Percentiles rank a stretch among this genome's conserved stretches.
These are phyloP conservation scores for Mustelus asterias DNA, from an alignment of 2,113 vertebrate genomes.

Conservation along the genomic window DNA sequence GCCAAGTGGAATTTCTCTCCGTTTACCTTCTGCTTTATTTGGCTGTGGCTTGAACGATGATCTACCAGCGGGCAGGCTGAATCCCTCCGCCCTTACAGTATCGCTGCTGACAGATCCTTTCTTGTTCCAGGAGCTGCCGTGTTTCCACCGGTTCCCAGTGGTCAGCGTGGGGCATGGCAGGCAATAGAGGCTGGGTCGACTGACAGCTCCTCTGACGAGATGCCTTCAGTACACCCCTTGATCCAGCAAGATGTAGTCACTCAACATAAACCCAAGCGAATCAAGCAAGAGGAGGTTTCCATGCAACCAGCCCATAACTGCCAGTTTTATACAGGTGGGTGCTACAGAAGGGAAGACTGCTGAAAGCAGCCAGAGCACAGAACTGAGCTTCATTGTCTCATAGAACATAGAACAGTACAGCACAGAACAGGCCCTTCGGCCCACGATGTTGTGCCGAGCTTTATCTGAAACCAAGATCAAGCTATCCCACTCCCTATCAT, in stretches of 20 bases:
- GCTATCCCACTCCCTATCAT: no score
- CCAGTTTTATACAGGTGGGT: conserved; percentile 28
- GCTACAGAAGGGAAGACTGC: background rate
- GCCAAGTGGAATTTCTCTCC: background rate
- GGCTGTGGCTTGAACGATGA: background rate
- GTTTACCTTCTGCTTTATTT: background rate
- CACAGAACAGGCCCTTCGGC: no score
- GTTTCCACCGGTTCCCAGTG: background rate
- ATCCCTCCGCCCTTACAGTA: no score
- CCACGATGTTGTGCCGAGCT: no score
- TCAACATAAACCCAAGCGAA: background rate
- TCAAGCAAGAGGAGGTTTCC: conserved; percentile 1
- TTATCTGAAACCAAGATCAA: no score
- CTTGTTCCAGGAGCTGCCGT: background rate
- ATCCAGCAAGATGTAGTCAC: background rate
- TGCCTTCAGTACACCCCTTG: background rate
- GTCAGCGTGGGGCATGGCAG: background rate
- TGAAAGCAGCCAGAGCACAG: background rate
- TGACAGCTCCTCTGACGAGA: conserved; percentile 28
- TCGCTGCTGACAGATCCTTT: background rate
- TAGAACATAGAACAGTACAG: no score
- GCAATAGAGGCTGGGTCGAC: background rate
- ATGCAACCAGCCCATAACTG: background rate
- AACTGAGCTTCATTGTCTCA: background rate
- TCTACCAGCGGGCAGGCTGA: background rate